Percentiles rank a stretch among this genome's conserved stretches.
Conservation (phyloP, 2,888 invertebrate genomes). For the Thymelicus acteon region DNA sequence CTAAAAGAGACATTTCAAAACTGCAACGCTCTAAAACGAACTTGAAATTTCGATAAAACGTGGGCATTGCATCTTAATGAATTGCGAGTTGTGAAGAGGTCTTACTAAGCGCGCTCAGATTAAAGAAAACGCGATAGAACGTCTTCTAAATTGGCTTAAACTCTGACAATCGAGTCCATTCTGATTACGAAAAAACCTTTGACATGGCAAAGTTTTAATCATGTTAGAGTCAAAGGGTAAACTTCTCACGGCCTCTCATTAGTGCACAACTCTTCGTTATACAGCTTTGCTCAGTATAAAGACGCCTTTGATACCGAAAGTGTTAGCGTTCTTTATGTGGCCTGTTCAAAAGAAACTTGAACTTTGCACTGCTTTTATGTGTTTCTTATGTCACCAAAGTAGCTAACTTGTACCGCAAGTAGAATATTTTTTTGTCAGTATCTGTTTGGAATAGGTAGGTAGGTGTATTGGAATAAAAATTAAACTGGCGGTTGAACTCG, state of each 20-base stretch:
- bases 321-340: neutral
- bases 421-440: too few relatives aligned
- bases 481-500: too few relatives aligned
- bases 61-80: neutral
- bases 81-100: neutral
- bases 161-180: neutral
- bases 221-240: conserved; percentile 27
- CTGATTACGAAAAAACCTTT: conserved; percentile 23
- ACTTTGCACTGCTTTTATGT: neutral
- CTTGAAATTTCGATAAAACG: neutral
- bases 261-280: conserved; percentile 11
- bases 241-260: conserved; percentile 31
- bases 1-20: neutral
- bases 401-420: neutral
- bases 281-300: neutral
- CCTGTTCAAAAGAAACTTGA: neutral
- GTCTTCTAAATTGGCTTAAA: conserved; percentile 6
- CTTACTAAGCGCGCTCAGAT: neutral
- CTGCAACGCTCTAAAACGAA: neutral
- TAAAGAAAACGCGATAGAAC: neutral
- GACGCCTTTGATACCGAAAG: conserved; percentile 8
- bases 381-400: neutral
- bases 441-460: too few relatives aligned
- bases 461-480: too few relatives aligned
- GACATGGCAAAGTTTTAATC: conserved; percentile 25